These are phyloP conservation scores for Bambusicola thoracicus DNA, from an alignment of 2,113 vertebrate species.

Conservation along the genomic window DNA sequence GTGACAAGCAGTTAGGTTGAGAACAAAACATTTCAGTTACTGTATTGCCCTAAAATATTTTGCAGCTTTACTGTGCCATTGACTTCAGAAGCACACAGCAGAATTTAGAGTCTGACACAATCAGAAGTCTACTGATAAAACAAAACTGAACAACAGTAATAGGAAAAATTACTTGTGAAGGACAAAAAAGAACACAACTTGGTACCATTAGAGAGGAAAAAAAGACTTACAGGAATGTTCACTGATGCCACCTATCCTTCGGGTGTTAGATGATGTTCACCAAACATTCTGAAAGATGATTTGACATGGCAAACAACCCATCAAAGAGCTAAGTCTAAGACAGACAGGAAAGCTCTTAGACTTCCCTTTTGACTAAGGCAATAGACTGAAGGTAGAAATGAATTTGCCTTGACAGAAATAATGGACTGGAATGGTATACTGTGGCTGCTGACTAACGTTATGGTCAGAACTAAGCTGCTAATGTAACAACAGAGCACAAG, in stretches of 20 bases:
- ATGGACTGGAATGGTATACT: neutral
- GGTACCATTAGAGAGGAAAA: neutral
- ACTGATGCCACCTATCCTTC: slow-evolving; percentile 10
- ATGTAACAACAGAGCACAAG: neutral
- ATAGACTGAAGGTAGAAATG: neutral
- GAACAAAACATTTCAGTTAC: neutral
- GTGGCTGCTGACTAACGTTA: neutral
- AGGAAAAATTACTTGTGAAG: neutral
- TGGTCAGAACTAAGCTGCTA: neutral
- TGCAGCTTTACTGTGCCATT: neutral
- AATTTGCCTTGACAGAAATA: neutral
- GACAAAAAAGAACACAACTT: neutral
- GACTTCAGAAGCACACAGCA: neutral
- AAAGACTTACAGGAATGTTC: slow-evolving; percentile 11
- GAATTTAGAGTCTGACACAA: neutral
- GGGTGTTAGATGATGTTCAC: neutral
- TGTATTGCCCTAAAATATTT: neutral
- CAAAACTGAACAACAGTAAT: neutral
- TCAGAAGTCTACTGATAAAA: neutral
- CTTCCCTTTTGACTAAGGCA: neutral
- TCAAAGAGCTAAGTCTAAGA: neutral
- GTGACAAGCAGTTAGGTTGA: neutral
- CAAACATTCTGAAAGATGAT: neutral
- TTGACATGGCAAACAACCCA: neutral
- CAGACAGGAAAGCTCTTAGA: neutral